Base-by-base conservation (phyloP, 2,888 invertebrate genomes). In the Hypercompe scribonia region DNA sequence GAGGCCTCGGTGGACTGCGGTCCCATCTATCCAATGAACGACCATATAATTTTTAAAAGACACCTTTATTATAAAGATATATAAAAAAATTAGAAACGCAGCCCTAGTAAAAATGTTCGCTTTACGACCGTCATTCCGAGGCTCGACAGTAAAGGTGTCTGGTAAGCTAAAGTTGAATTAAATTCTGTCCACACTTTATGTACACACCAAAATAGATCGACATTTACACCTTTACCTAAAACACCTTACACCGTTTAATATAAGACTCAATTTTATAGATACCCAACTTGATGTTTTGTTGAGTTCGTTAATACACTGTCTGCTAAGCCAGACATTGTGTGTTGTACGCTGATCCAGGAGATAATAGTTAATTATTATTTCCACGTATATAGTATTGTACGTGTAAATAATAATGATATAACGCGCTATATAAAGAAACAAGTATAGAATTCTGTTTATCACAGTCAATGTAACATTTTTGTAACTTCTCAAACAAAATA, bases 131-230 rank as follows among this genome's bases (percentile, higher is more conserved):
- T 33, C 50, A 46, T 46, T 67, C 46, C 50, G 65, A 31, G 34
- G n/a, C 67, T 33, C 50, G 13, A 50, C 50, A 24, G 67, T 67
- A 67, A 50, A 67, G 67, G 67, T 67, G 67, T 67, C 50, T 67
- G 46, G 46, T 33, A 33, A 67, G n/a, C 33, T 67, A 67, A 33
- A 42, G 46, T 7, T 50, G 67, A 67, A 67, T 67, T 67, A 50
- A 67, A 67, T 67, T 67, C 67, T 67, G 67, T 50, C 67, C 67
- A 31, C 67, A 33, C 67, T 50, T 67, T 67, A 34, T 50, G 50
- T 50, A 33, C 46, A 33, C 5, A 46, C 42, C 67, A 31, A 50
- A 50, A 50, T 50, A 31, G 24, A 46, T 21, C 8, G 10, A 2
- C 13, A 21, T 67, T 33, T 34, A 67, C 24, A 33, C 46, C 50